Percentiles rank a stretch among this genome's conserved stretches.
These are phyloP conservation scores for Heterotis niloticus DNA, from an alignment of 2,113 vertebrate species.

Conservation along the genomic window DNA sequence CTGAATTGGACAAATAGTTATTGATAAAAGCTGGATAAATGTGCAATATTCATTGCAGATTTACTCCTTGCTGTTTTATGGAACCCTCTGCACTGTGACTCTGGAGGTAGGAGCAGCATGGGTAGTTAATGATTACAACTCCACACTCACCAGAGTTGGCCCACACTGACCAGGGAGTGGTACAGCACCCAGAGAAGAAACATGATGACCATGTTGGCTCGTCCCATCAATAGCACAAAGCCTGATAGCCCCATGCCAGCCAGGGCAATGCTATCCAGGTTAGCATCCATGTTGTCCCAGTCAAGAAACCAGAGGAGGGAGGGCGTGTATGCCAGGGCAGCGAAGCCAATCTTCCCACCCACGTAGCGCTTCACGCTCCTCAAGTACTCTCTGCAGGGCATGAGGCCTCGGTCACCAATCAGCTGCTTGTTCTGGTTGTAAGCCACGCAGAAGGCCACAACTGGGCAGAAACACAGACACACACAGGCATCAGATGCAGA, in stretches of 20 bases:
- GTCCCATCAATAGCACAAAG: conserved; percentile 74
- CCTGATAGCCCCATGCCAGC: conserved; percentile 69
- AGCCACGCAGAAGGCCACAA: conserved; percentile 83
- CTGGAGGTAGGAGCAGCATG: neutral
- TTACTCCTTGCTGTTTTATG: neutral
- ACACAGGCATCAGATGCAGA: neutral
- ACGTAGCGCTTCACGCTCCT: conserved; percentile 74
- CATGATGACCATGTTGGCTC: conserved; percentile 91
- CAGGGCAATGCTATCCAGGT: conserved; percentile 75
- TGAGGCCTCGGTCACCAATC: conserved; percentile 79
- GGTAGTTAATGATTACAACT: neutral
- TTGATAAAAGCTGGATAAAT: too few species aligned
- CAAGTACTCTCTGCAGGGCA: conserved; percentile 76
- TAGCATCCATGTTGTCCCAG: conserved; percentile 79
- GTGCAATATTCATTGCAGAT: too few species aligned
- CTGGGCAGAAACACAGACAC: conserved; percentile 49
- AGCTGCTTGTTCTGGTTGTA: conserved; percentile 90
- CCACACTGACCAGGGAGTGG: conserved; percentile 84
- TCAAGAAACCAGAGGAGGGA: conserved; percentile 83
- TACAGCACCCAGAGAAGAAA: conserved; percentile 80
- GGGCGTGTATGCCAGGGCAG: conserved; percentile 72
- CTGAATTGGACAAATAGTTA: too few species aligned
- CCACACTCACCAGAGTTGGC: conserved; percentile 85
- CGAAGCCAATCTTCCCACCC: conserved; percentile 64
- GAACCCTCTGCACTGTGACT: neutral